These are phyloP conservation scores for Anorthoa munda DNA, from an alignment of 2,888 invertebrate genomes.

Conservation along the genomic window DNA sequence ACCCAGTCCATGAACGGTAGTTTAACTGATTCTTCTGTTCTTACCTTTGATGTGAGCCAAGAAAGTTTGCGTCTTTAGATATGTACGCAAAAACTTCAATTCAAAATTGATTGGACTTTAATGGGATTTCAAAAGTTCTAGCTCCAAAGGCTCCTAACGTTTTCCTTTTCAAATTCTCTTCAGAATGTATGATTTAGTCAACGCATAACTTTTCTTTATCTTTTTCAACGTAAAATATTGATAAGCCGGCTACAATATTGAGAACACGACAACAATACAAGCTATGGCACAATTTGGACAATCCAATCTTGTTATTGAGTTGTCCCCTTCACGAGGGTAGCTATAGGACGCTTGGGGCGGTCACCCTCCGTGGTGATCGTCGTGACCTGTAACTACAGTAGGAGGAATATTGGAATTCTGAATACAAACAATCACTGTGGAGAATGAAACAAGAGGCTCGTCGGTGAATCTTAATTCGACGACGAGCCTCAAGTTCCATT, in stretches of 20 bases:
- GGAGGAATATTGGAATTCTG: slow-evolving; percentile 21
- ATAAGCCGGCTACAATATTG: slow-evolving; percentile 13
- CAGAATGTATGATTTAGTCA: not conserved
- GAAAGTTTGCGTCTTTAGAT: slow-evolving; percentile 34
- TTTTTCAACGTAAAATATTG: slow-evolving; percentile 17
- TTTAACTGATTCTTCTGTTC: slow-evolving; percentile 10
- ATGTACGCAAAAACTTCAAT: slow-evolving; percentile 39
- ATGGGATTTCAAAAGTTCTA: slow-evolving; percentile 37
- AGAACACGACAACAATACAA: slow-evolving; percentile 30
- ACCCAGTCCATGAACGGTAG: not conserved
- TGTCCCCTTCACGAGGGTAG: slow-evolving; percentile 29
- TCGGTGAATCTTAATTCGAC: no score
- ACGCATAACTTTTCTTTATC: not conserved
- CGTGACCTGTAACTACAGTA: slow-evolving; percentile 41
- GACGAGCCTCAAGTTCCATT: no score
- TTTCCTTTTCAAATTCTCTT: slow-evolving; percentile 19
- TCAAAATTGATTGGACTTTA: slow-evolving; percentile 53
- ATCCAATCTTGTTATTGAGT: slow-evolving; percentile 46
- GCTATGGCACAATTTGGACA: slow-evolving; percentile 35
- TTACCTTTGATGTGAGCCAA: not conserved
- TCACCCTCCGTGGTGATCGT: slow-evolving; percentile 15
- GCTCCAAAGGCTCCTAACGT: slow-evolving; percentile 22
- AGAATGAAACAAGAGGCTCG: not conserved
- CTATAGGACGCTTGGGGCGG: slow-evolving; percentile 6
- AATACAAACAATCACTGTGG: slow-evolving; percentile 19